Evolutionary conservation across 1,140 invertebrate genomes (phyloP).

Genomic region (Akabosia matsudoensis): DNA sequence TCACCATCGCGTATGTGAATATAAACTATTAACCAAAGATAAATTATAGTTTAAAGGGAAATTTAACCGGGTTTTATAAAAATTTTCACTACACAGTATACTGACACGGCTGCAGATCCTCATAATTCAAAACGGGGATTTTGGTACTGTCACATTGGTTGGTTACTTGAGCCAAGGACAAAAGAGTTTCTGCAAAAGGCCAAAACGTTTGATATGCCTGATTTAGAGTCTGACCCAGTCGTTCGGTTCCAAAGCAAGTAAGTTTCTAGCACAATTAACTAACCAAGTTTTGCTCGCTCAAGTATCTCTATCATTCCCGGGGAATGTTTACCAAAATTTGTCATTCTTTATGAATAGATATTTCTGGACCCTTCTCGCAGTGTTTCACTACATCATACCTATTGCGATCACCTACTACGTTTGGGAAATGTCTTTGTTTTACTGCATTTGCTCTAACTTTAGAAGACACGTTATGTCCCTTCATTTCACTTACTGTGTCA

Average conservation of each 20-base stretch:
- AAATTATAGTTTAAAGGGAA: background rate
- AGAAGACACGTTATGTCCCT: background rate
- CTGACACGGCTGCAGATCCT: background rate
- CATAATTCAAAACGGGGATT: background rate
- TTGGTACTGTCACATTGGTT: slow-evolving; percentile 69
- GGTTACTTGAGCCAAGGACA: slow-evolving; percentile 82
- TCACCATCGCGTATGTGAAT: too few relatives aligned
- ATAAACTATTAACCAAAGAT: background rate
- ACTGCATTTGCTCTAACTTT: background rate
- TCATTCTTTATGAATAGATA: too few relatives aligned
- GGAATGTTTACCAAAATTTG: too few relatives aligned
- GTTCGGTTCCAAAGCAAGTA: slow-evolving; percentile 48
- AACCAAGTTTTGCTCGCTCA: background rate
- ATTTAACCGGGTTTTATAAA: background rate
- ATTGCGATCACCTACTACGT: background rate
- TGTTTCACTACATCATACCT: background rate
- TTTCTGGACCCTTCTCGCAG: background rate
- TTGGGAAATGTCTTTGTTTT: background rate
- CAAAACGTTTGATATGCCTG: slow-evolving; percentile 72
- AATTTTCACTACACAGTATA: background rate
- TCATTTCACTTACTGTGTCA: background rate
- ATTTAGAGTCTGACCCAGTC: slow-evolving; percentile 55
- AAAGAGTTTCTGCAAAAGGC: slow-evolving; percentile 78
- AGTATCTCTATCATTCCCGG: background rate
- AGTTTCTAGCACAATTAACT: background rate